Base-by-base conservation (phyloP, 1,140 invertebrate genomes). In the Macrobrachium rosenbergii region DNA sequence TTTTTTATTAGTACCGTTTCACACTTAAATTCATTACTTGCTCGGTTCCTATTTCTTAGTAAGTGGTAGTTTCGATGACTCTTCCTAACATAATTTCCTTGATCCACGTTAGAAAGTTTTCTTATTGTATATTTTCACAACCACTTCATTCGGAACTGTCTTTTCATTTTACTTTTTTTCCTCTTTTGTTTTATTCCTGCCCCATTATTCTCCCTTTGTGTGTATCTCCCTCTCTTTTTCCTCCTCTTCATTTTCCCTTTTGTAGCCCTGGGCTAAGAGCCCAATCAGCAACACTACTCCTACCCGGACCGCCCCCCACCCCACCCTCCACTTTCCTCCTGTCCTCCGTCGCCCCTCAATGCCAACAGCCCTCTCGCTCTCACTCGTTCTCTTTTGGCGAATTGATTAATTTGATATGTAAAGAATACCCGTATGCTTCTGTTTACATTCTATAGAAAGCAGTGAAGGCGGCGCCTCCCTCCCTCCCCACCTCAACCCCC, bases 391-490 rank as follows among this genome's bases (percentile, higher is more conserved):
- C 81, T 84, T 77, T 84, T 77, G 58, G 62, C 58, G 76, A 85
- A 79, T 85, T 85, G 83, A 85, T 85, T 85, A 85, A 85, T 85
- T 85, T 85, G 83, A 85, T 85, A 85, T 85, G 83, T 85, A 85
- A 85, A 85, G 83, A 85, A 58, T 19, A 28, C 43, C 83, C 75
- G 63, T 79, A 73, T 85, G 83, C 63, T 60, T 79, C 60, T 85
- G 77, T 85, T 85, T 75, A 78, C 69, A 64, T 72, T 67, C 37
- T 72, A 72, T 72, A 43, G 69, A 23, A 43, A 12, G 2, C 12
- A 72, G 69, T 16, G 69, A 72, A 23, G 69, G 69, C 21, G 21
- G n/a, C 16, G 37, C 16, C 45, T 79, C 37, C 59, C 76, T 79
- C 76, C 21, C n/a, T 59, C 60, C 10, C 60, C 2, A 23, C 45